Evolutionary conservation across 2,113 vertebrate species (phyloP).

Genomic region (Aegithalos caudatus): DNA sequence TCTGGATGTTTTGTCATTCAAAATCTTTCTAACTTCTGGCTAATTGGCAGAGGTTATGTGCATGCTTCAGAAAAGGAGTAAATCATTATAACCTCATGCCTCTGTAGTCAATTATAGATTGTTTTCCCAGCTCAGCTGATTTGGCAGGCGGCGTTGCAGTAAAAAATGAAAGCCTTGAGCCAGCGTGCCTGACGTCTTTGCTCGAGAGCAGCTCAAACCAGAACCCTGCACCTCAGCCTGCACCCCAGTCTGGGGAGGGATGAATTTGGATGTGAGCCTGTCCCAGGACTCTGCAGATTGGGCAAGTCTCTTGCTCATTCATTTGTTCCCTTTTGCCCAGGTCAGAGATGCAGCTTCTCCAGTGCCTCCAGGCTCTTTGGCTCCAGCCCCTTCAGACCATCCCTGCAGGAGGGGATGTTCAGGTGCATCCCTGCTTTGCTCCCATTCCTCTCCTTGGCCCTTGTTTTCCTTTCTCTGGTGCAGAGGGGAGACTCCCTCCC

Average conservation of each 20-base stretch:
- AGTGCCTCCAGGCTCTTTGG: not conserved
- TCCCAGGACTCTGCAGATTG: not conserved
- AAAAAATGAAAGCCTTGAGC: constrained; percentile 5
- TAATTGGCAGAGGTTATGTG: constrained; percentile 37
- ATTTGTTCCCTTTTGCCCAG: not conserved
- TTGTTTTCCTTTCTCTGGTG: not conserved
- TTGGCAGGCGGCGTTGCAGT: constrained; percentile 48
- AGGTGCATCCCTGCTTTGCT: not conserved
- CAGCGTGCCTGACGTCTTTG: constrained; percentile 12
- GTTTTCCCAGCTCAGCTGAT: constrained; percentile 54
- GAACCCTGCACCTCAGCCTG: not conserved
- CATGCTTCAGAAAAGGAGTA: constrained; percentile 42
- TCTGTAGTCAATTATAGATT: constrained; percentile 62
- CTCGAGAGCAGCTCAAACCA: constrained; percentile 52
- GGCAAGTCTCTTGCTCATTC: not conserved
- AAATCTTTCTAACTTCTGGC: constrained; percentile 15
- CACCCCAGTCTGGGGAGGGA: not conserved
- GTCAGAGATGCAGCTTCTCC: not conserved
- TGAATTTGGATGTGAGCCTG: not conserved
- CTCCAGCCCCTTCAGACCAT: not conserved
- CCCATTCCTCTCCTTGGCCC: not conserved
- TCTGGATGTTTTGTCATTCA: not conserved
- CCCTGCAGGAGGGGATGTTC: not conserved
- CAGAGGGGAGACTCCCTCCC: not conserved
- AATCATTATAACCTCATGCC: constrained; percentile 50